Evolutionary conservation across 2,888 invertebrate genomes (phyloP).

Genomic region (Conistra vaccinii): DNA sequence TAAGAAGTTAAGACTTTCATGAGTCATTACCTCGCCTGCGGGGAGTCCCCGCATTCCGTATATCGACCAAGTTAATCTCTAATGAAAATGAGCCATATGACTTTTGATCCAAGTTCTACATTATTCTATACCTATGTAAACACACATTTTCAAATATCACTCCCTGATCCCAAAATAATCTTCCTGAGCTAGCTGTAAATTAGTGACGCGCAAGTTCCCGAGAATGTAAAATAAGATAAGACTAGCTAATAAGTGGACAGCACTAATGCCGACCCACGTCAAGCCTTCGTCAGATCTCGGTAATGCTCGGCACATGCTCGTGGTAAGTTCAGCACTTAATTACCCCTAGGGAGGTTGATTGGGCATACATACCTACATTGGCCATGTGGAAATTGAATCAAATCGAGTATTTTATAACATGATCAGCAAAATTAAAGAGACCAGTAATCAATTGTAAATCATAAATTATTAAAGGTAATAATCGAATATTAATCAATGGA

Average conservation of each 20-base stretch:
- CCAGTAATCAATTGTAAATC: no score
- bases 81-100: background rate
- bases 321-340: conserved; percentile 66
- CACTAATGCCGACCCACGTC: conserved; percentile 63
- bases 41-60: background rate
- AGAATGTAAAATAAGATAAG: conserved; percentile 59
- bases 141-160: conserved; percentile 39
- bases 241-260: conserved; percentile 53
- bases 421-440: background rate
- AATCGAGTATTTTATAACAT: background rate
- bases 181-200: conserved; percentile 35
- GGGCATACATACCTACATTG: conserved; percentile 34
- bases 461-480: no score
- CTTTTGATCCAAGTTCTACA: background rate
- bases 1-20: background rate
- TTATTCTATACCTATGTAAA: background rate
- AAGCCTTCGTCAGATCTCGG: conserved; percentile 61
- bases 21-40: background rate
- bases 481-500: no score
- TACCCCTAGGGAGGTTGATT: conserved; percentile 41
- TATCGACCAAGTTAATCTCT: background rate
- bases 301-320: conserved; percentile 43
- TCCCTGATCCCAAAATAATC: conserved; percentile 27
- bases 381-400: background rate
- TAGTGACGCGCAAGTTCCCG: conserved; percentile 34